phyloP scores from a whole-genome alignment of 1,140 invertebrate genomes.

The Himalopsyche phryganea region DNA sequence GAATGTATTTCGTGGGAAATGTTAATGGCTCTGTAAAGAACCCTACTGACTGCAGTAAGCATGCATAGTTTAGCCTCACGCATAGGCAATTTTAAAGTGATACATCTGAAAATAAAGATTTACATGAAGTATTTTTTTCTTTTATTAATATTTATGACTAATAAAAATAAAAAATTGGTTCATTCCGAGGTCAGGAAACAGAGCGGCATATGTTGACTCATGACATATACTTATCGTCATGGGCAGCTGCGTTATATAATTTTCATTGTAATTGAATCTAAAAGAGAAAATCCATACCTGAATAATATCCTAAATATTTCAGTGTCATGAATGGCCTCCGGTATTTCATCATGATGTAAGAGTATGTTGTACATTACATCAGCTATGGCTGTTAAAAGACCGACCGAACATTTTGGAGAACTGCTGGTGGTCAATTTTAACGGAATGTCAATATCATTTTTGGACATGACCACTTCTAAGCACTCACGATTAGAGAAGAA shows the following conservation, averaged over 20 bases:
- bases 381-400: conserved; percentile 13
- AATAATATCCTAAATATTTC: conserved; percentile 29
- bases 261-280: too few species aligned
- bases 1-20: conserved; percentile 21
- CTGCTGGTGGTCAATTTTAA: conserved; percentile 11
- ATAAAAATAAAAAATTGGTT: neutral
- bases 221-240: too few species aligned
- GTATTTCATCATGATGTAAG: conserved; percentile 13
- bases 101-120: conserved; percentile 24
- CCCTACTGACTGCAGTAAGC: conserved; percentile 23
- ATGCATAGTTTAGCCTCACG: conserved; percentile 6
- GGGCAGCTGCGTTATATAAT: too few species aligned
- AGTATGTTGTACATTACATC: conserved; percentile 29
- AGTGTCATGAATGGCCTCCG: conserved; percentile 12
- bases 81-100: conserved; percentile 15
- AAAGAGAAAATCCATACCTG: conserved; percentile 23
- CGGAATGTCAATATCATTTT: conserved; percentile 19
- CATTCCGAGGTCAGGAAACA: neutral
- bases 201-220: too few species aligned
- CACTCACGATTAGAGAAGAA: conserved; percentile 17
- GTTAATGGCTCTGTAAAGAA: conserved; percentile 15
- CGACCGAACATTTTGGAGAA: conserved; percentile 23
- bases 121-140: too few species aligned
- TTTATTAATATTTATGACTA: conserved; percentile 11
- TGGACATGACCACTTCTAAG: conserved; percentile 26